Evolutionary conservation across 1,140 invertebrate genomes (phyloP), one percentile per base, ranked within the genome.

Genomic region (Coptotermes formosanus): DNA sequence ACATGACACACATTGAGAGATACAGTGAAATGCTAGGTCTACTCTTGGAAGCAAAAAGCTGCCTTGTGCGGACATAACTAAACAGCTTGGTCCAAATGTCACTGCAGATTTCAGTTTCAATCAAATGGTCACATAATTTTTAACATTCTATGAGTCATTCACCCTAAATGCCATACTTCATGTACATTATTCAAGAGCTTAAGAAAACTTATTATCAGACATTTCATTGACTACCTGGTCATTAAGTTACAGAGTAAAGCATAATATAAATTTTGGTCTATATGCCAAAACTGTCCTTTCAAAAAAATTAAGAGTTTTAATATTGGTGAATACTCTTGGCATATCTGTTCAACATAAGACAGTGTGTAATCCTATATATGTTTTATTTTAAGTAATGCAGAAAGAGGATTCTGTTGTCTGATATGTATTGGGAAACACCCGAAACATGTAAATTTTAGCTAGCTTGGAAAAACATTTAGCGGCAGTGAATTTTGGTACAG

Each of bases 11-110:
- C 86, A 84, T 52, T 86, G 82, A 84, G n/a, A 52, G 82, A 84
- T 64, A 84, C 86, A 84, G 83, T 85, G 59, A 69, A 86, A 48
- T 86, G 81, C 85, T 86, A 86, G n/a, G 45, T 86, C 85, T 86
- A 86, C 69, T 85, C 64, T 81, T 11, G 44, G 85, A 86, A 86
- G 85, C 85, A 64, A 43, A 85, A 86, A 86, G 85, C 85, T 86
- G 85, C 85, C 85, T n/a, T 85, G 69, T 86, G 52, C 52, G 85
- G 21, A 52, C n/a, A 85, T 55, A 55, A 55, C 38, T 86, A 44
- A 82, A 86, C 82, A 86, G 85, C 81, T 86, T 86, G 85, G 85
- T 86, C 85, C 85, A 86, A 82, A 52, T 45, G 85, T 82, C 44
- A 83, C 82, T 75, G 64, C 64, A 30, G 64, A 30, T 30, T 75